Conservation (phyloP, 2,113 vertebrate genomes). For the Sitta europaea region DNA sequence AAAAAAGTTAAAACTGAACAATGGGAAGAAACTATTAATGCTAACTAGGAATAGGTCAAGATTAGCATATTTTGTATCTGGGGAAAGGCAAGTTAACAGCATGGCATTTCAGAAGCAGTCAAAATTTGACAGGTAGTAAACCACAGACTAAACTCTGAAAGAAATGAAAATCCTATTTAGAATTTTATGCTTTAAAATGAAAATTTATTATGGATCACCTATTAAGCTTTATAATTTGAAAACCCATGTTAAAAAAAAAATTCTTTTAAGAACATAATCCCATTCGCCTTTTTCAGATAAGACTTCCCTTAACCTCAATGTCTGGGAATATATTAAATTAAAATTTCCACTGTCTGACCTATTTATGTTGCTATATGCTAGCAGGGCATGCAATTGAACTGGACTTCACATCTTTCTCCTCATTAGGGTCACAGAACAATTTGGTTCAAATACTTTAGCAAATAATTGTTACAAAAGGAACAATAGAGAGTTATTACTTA, state of each 20-base stretch:
- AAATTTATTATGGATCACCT: not conserved
- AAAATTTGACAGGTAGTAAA: not conserved
- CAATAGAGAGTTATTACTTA: not conserved
- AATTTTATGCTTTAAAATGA: not conserved
- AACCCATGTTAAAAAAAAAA: not conserved
- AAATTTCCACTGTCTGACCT: not conserved
- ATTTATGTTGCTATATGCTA: not conserved
- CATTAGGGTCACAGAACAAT: not conserved
- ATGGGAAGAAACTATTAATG: not conserved
- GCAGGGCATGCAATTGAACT: not conserved
- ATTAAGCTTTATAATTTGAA: not conserved
- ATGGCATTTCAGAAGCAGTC: conserved; percentile 3
- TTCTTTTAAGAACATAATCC: not conserved
- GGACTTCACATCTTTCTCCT: not conserved
- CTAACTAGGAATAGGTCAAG: conserved; percentile 12
- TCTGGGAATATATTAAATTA: not conserved
- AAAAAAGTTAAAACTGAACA: not conserved
- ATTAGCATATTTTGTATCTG: not conserved
- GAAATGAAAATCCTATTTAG: not conserved
- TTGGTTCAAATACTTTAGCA: not conserved
- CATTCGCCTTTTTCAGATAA: not conserved
- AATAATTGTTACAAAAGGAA: not conserved
- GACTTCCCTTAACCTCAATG: not conserved
- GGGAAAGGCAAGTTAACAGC: not conserved
- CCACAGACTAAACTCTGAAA: not conserved